Evolutionary conservation across 2,797 vertebrate genomes (phyloP), one percentile per base, ranked within the genome.

Genomic region (Tympanoctomys barrerae): DNA sequence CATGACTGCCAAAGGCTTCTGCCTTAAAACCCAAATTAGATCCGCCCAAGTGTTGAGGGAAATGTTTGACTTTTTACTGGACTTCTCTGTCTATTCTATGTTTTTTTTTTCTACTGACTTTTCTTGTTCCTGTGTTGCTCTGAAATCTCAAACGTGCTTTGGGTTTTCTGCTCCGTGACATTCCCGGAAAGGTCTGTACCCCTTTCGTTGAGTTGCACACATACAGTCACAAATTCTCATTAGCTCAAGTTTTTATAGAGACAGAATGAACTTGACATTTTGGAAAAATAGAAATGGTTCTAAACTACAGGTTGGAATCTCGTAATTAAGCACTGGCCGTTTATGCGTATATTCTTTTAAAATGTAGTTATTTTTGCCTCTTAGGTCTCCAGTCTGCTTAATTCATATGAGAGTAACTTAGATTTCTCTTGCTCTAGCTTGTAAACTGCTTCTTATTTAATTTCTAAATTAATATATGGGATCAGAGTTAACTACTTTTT

Each of bases 1-100:
- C 5, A 39, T 87, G 75, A 83, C 2, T 62, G 31, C 31, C 12
- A 57, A 36, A 18, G 54, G 28, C 1, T 5, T 46, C 49, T 79
- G 19, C 10, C 4, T 54, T 80, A 59, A 93, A 96, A 82, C 81
- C 24, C 22, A 94, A 78, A 52, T 49, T 52, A 79, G 94, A 79
- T 75, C 16, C 94, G 2, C n/a, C 42, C 39, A 49, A 90, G 21
- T 88, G 7, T 31, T 18, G 81, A 61, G 9, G 39, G 3, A 24
- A 71, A 16, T 13, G 22, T 90, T 78, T 71, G 31, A 3, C 5
- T 70, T 79, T 89, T 90, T 68, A n/a, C 10, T 83, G 24, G 28
- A 80, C 16, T 31, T 87, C 21, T 89, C 75, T 73, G 26, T 66
- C n/a, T 92, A 2, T 14, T 88, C 28, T 3, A 62, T 79, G 36